phyloP scores from a whole-genome alignment of 2,113 vertebrate genomes.

The Boleophthalmus pectinirostris region DNA sequence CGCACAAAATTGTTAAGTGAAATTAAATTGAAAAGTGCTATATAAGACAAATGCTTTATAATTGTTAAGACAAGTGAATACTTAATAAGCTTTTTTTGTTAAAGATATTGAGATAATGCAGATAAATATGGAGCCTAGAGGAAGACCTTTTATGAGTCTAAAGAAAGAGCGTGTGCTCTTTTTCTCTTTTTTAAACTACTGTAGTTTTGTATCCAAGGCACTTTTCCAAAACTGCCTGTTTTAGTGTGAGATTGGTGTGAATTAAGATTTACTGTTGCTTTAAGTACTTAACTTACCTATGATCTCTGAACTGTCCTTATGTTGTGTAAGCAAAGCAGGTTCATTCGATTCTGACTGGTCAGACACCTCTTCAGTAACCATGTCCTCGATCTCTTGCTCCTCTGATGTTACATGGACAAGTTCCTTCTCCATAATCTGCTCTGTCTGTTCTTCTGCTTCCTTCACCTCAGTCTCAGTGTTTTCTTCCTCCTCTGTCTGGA shows the following conservation, averaged over 20 bases:
- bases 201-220: no score
- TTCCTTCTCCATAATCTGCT: conserved; percentile 19
- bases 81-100: no score
- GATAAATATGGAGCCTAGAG: background rate
- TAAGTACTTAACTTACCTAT: conserved; percentile 31
- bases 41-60: no score
- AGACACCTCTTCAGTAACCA: conserved; percentile 29
- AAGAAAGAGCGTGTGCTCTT: background rate
- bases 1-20: no score
- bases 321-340: conserved; percentile 37
- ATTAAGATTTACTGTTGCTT: background rate
- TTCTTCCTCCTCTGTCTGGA: background rate
- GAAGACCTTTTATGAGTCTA: background rate
- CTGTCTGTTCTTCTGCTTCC: conserved; percentile 14
- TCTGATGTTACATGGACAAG: conserved; percentile 9
- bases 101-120: background rate
- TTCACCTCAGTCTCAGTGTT: background rate
- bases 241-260: background rate
- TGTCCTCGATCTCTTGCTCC: conserved; percentile 35
- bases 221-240: background rate
- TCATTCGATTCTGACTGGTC: conserved; percentile 41
- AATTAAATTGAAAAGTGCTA: no score
- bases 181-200: no score
- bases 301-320: conserved; percentile 46
- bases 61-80: no score